These are phyloP conservation scores for Clarias platycephalus DNA, from an alignment of 2,797 vertebrate genomes.

Conservation along the genomic window DNA sequence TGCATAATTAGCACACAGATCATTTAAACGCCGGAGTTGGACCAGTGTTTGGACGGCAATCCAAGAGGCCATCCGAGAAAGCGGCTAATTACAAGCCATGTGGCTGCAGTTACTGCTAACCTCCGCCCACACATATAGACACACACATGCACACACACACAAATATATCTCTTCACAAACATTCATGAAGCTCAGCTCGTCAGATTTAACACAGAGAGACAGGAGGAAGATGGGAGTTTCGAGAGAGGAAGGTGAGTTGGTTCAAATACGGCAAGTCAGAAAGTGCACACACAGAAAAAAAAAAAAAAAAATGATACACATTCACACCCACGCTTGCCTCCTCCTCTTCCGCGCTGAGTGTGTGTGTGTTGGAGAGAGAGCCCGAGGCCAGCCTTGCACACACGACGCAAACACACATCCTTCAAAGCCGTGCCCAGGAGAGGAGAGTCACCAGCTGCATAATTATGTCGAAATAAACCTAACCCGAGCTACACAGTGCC, in stretches of 20 bases:
- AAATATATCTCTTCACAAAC: background rate
- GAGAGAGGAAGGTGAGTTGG: conserved; percentile 7
- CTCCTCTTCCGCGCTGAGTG: conserved; percentile 21
- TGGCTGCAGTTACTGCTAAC: conserved; percentile 43
- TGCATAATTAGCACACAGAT: conserved; percentile 53
- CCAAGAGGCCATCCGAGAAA: conserved; percentile 47
- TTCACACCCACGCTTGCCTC: conserved; percentile 38
- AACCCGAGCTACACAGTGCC: conserved; percentile 25
- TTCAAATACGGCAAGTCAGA: background rate
- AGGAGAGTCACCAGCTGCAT: conserved; percentile 50
- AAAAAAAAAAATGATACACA: conserved; percentile 22
- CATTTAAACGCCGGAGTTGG: conserved; percentile 50
- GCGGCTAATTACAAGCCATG: conserved; percentile 57
- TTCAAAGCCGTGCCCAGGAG: conserved; percentile 52
- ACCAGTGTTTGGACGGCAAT: conserved; percentile 50
- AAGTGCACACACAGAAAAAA: conserved; percentile 15
- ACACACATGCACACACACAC: conserved; percentile 13
- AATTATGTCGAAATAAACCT: conserved; percentile 50
- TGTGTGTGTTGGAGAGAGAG: conserved; percentile 31
- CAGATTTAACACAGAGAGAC: conserved; percentile 33
- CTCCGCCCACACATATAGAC: conserved; percentile 22
- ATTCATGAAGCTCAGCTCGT: background rate
- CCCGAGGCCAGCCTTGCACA: conserved; percentile 53
- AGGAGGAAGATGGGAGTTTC: conserved; percentile 10
- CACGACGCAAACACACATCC: conserved; percentile 42